phyloP scores from a whole-genome alignment of 2,113 vertebrate species.

The Sphyrna mokarran region DNA sequence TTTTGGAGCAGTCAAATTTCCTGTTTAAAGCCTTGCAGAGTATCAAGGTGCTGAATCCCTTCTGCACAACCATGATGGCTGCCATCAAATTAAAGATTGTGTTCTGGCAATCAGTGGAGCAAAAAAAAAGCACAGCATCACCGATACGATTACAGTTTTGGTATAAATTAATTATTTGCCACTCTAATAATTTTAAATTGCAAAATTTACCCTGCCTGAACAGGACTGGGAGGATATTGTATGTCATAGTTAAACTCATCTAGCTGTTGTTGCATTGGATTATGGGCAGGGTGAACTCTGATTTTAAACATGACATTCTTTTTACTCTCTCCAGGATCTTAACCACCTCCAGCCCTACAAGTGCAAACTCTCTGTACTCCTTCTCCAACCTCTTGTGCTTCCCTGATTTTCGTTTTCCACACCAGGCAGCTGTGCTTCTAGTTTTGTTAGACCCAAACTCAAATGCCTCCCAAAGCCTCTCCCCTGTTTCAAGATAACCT shows the following conservation, averaged over 20 bases:
- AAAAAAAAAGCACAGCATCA: background rate
- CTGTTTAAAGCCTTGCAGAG: background rate
- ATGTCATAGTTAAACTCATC: background rate
- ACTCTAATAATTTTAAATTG: background rate
- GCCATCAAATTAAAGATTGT: background rate
- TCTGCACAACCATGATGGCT: background rate
- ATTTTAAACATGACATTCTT: background rate
- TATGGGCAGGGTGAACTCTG: background rate
- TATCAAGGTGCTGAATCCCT: background rate
- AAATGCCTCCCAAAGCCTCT: background rate
- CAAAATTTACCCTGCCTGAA: background rate
- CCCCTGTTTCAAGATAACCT: background rate
- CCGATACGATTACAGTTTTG: background rate
- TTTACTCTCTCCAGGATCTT: background rate
- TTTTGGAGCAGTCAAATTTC: background rate
- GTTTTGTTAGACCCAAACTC: background rate
- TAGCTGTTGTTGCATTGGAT: background rate
- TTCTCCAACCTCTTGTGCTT: background rate
- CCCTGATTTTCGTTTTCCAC: background rate
- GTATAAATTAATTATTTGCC: background rate
- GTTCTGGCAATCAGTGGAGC: background rate
- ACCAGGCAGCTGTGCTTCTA: background rate
- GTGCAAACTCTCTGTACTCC: background rate
- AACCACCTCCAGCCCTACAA: background rate
- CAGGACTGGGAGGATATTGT: background rate